phyloP scores from a whole-genome alignment of 2,888 invertebrate genomes.

The Acanthoscelides obtectus region DNA sequence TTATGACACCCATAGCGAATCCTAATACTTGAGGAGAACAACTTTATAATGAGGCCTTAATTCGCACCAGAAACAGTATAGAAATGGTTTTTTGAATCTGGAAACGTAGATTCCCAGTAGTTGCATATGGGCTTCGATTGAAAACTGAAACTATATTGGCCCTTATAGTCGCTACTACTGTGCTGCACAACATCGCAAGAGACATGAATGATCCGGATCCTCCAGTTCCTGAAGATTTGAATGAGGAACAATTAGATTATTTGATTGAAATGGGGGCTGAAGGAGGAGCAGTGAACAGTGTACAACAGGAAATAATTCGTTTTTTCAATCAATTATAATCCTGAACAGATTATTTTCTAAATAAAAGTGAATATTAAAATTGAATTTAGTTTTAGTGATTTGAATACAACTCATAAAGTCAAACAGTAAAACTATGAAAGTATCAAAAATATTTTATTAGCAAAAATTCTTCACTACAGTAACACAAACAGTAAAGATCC shows the following conservation, averaged over 20 bases:
- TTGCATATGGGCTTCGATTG: slow-evolving; percentile 11
- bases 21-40: slow-evolving; percentile 3
- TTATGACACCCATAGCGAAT: slow-evolving; percentile 4
- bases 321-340: no score
- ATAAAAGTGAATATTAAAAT: no score
- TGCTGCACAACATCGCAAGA: slow-evolving; percentile 16
- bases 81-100: slow-evolving; percentile 32
- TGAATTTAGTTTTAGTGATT: no score
- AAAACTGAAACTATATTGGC: slow-evolving; percentile 6
- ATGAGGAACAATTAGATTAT: slow-evolving; percentile 13
- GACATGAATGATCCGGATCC: slow-evolving; percentile 11
- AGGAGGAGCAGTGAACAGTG: not conserved
- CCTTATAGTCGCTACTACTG: slow-evolving; percentile 12
- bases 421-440: no score
- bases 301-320: slow-evolving; percentile 1
- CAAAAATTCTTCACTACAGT: no score
- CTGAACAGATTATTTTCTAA: no score
- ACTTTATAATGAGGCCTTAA: slow-evolving; percentile 9
- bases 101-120: slow-evolving; percentile 30
- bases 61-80: slow-evolving; percentile 6
- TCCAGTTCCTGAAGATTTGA: slow-evolving; percentile 12
- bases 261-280: slow-evolving; percentile 6
- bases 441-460: no score
- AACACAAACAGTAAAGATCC: no score
- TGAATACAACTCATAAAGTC: no score